phyloP scores from a whole-genome alignment of 2,888 invertebrate genomes.

The Cancer borealis region DNA sequence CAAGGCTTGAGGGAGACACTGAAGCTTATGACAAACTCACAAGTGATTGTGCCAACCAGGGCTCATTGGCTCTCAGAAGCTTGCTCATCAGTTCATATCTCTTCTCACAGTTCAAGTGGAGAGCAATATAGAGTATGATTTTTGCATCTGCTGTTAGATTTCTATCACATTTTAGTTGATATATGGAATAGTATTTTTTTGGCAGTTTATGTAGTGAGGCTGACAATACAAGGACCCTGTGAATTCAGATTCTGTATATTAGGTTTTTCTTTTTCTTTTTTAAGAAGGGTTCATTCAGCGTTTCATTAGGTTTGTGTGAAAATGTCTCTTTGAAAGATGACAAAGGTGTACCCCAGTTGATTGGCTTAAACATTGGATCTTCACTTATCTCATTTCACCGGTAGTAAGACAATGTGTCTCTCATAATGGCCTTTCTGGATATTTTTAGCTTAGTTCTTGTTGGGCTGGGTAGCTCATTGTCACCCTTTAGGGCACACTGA shows the following conservation, averaged over 20 bases:
- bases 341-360: slow-evolving; percentile 8
- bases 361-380: slow-evolving; percentile 43
- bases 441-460: slow-evolving; percentile 64
- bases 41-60: slow-evolving; percentile 65
- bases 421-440: slow-evolving; percentile 31
- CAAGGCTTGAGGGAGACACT: slow-evolving; percentile 54
- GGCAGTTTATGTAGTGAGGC: slow-evolving; percentile 15
- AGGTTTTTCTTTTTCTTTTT: slow-evolving; percentile 34
- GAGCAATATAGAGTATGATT: slow-evolving; percentile 64
- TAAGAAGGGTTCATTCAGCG: slow-evolving; percentile 27
- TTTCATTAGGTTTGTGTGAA: slow-evolving; percentile 22
- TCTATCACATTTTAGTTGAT: slow-evolving; percentile 39
- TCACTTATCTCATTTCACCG: slow-evolving; percentile 1
- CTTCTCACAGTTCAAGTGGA: slow-evolving; percentile 57
- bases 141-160: not conserved
- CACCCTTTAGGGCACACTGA: slow-evolving; percentile 73
- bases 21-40: slow-evolving; percentile 57
- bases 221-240: slow-evolving; percentile 48
- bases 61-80: slow-evolving; percentile 59
- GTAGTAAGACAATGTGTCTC: not conserved
- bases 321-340: not conserved
- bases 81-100: slow-evolving; percentile 61
- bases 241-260: not conserved
- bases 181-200: slow-evolving; percentile 51
- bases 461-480: slow-evolving; percentile 71